phyloP scores from a whole-genome alignment of 1,140 invertebrate species.

The Formica exsecta region DNA sequence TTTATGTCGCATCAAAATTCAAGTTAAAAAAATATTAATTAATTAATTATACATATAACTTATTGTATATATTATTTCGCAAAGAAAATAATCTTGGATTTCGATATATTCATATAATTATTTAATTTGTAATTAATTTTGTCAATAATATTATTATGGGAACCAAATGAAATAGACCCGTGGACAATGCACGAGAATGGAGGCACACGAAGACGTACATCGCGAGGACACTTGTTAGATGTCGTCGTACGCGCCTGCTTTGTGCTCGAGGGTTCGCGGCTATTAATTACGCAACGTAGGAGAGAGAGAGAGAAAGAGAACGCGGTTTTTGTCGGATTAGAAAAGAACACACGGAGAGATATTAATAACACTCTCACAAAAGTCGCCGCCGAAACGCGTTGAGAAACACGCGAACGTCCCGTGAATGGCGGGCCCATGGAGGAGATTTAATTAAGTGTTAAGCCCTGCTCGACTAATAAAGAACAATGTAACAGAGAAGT shows the following conservation, averaged over 20 bases:
- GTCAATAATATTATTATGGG: background rate
- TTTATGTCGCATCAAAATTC: background rate
- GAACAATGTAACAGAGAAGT: slow-evolving; percentile 71
- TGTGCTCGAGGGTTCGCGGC: slow-evolving; percentile 63
- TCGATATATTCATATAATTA: background rate
- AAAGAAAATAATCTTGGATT: background rate
- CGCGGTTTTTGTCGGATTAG: slow-evolving; percentile 44
- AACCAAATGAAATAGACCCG: slow-evolving; percentile 58
- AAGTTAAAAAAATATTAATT: background rate
- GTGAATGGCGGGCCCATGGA: slow-evolving; percentile 22
- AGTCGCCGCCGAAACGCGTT: background rate
- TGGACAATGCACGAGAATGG: slow-evolving; percentile 79
- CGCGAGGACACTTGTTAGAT: slow-evolving; percentile 79
- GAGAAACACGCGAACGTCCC: slow-evolving; percentile 2
- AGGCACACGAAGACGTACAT: slow-evolving; percentile 59
- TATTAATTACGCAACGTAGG: slow-evolving; percentile 64
- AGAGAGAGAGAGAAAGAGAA: background rate
- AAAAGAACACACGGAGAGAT: background rate
- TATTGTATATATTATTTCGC: no score
- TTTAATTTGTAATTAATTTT: slow-evolving; percentile 13
- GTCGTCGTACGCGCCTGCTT: slow-evolving; percentile 76
- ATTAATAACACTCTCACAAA: slow-evolving; percentile 34
- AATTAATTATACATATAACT: background rate
- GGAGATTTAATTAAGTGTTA: slow-evolving; percentile 55
- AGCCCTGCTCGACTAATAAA: slow-evolving; percentile 35